Evolutionary conservation across 2,113 vertebrate genomes (phyloP).

Genomic region (Oostethus manadensis): DNA sequence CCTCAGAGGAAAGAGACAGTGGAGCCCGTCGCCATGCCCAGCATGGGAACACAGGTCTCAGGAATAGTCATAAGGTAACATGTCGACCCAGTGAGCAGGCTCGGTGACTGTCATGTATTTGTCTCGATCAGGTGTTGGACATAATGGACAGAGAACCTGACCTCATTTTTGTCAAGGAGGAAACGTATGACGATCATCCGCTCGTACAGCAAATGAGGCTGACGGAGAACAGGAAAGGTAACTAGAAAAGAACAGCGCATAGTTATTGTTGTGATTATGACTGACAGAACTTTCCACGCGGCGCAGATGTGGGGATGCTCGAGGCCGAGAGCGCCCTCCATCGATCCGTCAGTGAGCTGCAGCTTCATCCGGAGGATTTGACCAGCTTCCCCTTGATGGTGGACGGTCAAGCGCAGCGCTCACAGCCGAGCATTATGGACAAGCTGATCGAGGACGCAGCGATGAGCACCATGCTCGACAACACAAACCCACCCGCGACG

Average conservation of each 20-base stretch:
- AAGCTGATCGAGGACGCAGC: conserved; percentile 59
- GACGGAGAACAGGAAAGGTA: conserved; percentile 52
- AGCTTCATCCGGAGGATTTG: conserved; percentile 48
- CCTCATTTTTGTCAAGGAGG: conserved; percentile 71
- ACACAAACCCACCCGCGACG: conserved; percentile 30
- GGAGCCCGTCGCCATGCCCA: conserved; percentile 39
- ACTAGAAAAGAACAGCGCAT: background rate
- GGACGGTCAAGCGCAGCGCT: conserved; percentile 41
- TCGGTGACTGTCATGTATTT: background rate
- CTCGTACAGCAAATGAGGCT: conserved; percentile 54
- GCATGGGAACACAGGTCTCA: conserved; percentile 41
- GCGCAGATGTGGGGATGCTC: conserved; percentile 48
- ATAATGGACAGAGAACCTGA: conserved; percentile 64
- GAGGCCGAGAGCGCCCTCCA: conserved; percentile 51
- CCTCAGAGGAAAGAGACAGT: conserved; percentile 34
- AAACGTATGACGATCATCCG: conserved; percentile 64
- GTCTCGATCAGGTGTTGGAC: conserved; percentile 50
- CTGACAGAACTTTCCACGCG: conserved; percentile 11
- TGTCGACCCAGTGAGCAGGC: background rate
- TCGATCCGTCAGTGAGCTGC: conserved; percentile 46
- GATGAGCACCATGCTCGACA: conserved; percentile 41
- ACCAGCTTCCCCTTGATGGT: conserved; percentile 46
- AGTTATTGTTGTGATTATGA: background rate
- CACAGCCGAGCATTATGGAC: conserved; percentile 52
- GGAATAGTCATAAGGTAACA: background rate